Conservation (phyloP, 2,888 invertebrate species). For the Andrena minutula region DNA sequence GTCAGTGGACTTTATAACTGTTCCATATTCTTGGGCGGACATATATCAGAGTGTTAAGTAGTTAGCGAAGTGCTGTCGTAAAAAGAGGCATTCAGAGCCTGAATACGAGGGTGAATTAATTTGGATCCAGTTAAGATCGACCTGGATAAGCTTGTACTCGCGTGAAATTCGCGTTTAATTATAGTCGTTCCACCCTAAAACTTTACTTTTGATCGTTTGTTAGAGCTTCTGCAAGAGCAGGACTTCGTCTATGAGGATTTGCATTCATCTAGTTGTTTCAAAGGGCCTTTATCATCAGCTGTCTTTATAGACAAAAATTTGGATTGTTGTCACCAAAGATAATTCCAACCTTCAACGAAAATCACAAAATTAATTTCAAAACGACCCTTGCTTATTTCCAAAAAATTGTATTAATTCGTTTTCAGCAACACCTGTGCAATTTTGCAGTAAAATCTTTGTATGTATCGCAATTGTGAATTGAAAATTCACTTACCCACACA, state of each 20-base stretch:
- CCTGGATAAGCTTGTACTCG: conserved; percentile 1
- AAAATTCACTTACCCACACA: no score
- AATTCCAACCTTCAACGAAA: no score
- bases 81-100: conserved; percentile 21
- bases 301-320: no score
- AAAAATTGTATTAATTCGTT: no score
- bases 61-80: conserved; percentile 31
- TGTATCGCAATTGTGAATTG: no score
- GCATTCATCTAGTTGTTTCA: background rate
- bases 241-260: background rate
- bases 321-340: no score
- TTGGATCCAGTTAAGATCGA: conserved; percentile 21
- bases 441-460: no score
- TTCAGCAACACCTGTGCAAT: no score
- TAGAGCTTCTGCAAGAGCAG: background rate
- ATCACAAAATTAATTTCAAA: no score
- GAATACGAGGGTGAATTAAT: conserved; percentile 39
- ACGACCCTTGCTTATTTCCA: no score
- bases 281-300: background rate
- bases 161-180: conserved; percentile 21
- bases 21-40: conserved; percentile 29
- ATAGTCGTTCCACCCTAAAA: background rate
- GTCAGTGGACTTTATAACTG: conserved; percentile 26
- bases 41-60: conserved; percentile 33
- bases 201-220: background rate